These are phyloP conservation scores for Fabriciana adippe DNA, from an alignment of 2,888 invertebrate species.

Conservation along the genomic window DNA sequence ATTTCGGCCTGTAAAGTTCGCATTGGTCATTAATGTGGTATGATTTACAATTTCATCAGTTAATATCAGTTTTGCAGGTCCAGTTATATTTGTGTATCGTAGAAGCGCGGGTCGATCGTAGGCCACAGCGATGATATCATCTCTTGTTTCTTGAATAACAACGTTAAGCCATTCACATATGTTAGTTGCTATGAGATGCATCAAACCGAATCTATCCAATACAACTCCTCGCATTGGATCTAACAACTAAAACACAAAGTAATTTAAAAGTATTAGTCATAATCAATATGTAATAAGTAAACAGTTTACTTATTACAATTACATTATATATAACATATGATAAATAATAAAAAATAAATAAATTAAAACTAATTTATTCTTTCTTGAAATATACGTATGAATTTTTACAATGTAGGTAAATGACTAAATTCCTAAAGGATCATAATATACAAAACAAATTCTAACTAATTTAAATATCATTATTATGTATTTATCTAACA, in stretches of 20 bases:
- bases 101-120: conserved; percentile 60
- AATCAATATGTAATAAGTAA: background rate
- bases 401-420: too few species aligned
- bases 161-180: conserved; percentile 96
- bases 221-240: conserved; percentile 76
- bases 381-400: too few species aligned
- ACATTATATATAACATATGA: too few species aligned
- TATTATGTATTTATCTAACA: too few species aligned
- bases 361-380: too few species aligned
- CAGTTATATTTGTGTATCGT: conserved; percentile 65
- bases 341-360: too few species aligned
- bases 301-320: too few species aligned
- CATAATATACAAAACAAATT: too few species aligned
- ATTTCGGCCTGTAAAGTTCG: conserved; percentile 25
- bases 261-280: background rate
- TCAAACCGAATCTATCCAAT: conserved; percentile 90
- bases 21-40: conserved; percentile 44
- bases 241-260: conserved; percentile 57
- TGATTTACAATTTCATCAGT: conserved; percentile 53
- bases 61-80: conserved; percentile 52
- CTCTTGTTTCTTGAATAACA: conserved; percentile 92
- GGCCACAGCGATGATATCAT: conserved; percentile 86
- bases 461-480: too few species aligned
- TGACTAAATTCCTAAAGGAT: too few species aligned
- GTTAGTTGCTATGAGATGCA: conserved; percentile 97